phyloP scores from a whole-genome alignment of 2,888 invertebrate genomes.

The Cheiracanthium punctorium region DNA sequence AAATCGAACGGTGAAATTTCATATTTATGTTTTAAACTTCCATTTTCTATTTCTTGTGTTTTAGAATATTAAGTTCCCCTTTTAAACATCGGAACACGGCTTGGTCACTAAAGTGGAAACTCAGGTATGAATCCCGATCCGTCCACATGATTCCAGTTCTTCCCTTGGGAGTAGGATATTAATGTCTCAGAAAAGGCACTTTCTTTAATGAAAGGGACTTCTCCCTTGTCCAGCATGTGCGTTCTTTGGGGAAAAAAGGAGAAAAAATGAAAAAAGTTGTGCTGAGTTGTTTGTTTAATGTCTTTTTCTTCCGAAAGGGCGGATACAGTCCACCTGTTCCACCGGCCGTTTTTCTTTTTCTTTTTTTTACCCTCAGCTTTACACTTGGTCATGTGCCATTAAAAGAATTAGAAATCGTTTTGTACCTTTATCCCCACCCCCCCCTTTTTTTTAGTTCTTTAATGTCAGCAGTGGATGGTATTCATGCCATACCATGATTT shows the following conservation, averaged over 20 bases:
- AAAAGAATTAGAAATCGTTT: not conserved
- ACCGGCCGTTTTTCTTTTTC: not conserved
- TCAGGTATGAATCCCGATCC: not conserved
- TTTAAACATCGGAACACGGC: no score
- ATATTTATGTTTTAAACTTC: no score
- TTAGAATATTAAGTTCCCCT: no score
- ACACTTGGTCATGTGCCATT: not conserved
- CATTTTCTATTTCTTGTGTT: no score
- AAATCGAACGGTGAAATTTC: no score
- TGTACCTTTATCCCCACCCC: no score
- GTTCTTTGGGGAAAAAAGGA: not conserved
- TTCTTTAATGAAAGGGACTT: not conserved
- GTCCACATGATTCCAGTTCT: not conserved
- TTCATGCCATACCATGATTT: no score
- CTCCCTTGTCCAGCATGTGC: not conserved
- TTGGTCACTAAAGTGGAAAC: not conserved
- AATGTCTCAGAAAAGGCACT: not conserved
- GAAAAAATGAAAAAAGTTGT: not conserved
- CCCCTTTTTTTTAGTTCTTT: no score
- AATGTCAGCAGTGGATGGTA: no score
- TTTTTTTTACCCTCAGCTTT: not conserved
- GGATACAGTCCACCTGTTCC: not conserved
- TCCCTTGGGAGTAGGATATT: not conserved
- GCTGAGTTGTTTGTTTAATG: not conserved
- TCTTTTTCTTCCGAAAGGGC: not conserved